Percentiles rank a stretch among this genome's conserved stretches.
phyloP scores from a whole-genome alignment of 2,888 invertebrate species.

The Eremobia ochroleuca region DNA sequence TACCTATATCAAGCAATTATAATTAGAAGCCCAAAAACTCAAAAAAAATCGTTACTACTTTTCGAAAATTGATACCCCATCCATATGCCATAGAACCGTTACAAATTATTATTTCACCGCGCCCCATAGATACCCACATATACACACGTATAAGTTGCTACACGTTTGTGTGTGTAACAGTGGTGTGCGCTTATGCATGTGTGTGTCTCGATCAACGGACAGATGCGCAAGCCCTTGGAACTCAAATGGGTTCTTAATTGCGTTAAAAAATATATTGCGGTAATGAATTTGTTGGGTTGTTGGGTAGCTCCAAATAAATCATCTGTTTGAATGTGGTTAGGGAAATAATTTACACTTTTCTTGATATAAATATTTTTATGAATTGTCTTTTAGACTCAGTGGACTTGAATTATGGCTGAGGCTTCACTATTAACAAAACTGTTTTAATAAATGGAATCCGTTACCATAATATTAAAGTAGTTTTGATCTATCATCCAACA shows the following conservation, averaged over 20 bases:
- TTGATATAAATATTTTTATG: conserved; percentile 15
- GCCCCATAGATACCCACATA: conserved; percentile 67
- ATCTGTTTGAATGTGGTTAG: conserved; percentile 33
- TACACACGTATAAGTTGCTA: conserved; percentile 40
- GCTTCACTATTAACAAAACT: not conserved
- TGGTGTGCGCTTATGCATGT: conserved; percentile 33
- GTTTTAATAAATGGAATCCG: not conserved
- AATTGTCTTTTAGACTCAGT: not conserved
- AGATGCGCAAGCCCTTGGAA: conserved; percentile 73
- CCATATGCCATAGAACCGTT: conserved; percentile 76
- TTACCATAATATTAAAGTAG: not conserved
- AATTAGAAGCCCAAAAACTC: conserved; percentile 1
- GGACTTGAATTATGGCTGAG: not conserved
- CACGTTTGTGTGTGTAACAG: conserved; percentile 26
- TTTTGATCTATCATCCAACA: not conserved
- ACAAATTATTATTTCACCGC: conserved; percentile 69
- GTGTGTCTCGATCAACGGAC: conserved; percentile 66
- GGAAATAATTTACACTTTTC: conserved; percentile 21
- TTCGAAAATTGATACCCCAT: conserved; percentile 63
- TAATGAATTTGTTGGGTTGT: conserved; percentile 61
- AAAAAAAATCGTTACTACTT: conserved; percentile 60
- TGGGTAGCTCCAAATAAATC: conserved; percentile 54
- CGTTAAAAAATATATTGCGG: conserved; percentile 68
- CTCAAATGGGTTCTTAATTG: conserved; percentile 74
- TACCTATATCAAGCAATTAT: not conserved